A percentile compares a stretch with the other conserved stretches of the same genome.
Conservation (phyloP, 2,797 vertebrate genomes). For the Oreochromis mossambicus region DNA sequence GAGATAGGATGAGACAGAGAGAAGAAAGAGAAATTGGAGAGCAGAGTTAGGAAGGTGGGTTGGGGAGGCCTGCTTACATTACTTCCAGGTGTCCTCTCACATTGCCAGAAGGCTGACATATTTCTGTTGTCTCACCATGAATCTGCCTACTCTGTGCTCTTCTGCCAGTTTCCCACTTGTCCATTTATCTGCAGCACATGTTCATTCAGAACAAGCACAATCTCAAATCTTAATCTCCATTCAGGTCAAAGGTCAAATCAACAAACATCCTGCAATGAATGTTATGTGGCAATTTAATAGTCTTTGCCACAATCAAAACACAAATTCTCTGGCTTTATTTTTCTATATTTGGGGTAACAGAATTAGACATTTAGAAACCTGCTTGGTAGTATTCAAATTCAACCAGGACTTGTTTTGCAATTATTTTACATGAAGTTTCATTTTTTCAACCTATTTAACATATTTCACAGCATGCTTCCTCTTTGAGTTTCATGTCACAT, state of each 20-base stretch:
- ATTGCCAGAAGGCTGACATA: slow-evolving; percentile 66
- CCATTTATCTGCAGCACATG: slow-evolving; percentile 35
- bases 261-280: neutral
- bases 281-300: no score
- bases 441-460: neutral
- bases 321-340: neutral
- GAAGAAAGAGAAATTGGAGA: slow-evolving; percentile 18
- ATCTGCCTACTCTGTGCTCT: slow-evolving; percentile 41
- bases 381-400: neutral
- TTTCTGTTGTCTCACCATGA: slow-evolving; percentile 57
- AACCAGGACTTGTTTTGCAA: neutral
- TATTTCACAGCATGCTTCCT: slow-evolving; percentile 10
- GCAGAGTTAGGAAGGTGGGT: neutral
- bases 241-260: neutral
- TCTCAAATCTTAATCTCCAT: neutral
- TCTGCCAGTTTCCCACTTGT: slow-evolving; percentile 28
- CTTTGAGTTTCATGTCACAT: slow-evolving; percentile 34
- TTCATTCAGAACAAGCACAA: slow-evolving; percentile 22
- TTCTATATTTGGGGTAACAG: neutral
- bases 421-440: neutral
- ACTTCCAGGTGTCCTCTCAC: slow-evolving; percentile 75
- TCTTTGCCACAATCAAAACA: neutral
- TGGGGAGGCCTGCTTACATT: slow-evolving; percentile 55
- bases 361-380: neutral
- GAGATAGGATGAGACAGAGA: slow-evolving; percentile 9